Base-by-base conservation (phyloP, 2,797 vertebrate species). In the Tinamus major region DNA sequence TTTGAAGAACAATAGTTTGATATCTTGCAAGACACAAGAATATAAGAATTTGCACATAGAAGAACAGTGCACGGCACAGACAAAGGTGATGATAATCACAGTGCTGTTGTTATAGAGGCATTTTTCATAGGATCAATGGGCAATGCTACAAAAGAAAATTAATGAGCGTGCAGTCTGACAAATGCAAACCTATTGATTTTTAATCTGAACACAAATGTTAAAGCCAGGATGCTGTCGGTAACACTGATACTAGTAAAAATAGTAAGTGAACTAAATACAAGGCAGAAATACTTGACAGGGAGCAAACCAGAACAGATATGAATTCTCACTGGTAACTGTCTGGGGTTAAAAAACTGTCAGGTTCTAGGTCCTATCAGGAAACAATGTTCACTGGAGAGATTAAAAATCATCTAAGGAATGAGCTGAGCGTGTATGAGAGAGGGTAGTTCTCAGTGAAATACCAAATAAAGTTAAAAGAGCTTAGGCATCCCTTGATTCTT, bases 141-240 rank as follows among this genome's bases (percentile, higher is more conserved):
- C 62, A 83, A 29, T 19, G 21, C 20, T 55, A 79, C 48, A 62
- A 55, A 80, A 87, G 29, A 89, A 92, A 85, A 89, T 49, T 83
- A 85, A 76, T 67, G 51, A 91, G 42, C 37, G 31, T 16, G 46
- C 26, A 89, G 81, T 59, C 75, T 89, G 69, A 83, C 29, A 95
- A 92, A 92, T 44, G 76, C 26, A 87, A 89, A 83, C 10, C 29
- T 71, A 89, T 72, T 93, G 33, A 91, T 85, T 85, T 91, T 93
- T 91, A 76, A 93, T 91, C 49, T 68, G 19, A 46, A 83, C 49
- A 87, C 18, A 89, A 89, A 92, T 51, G 41, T 49, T 85, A 75
- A 87, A 85, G 61, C 35, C 19, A 69, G 85, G 72, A 65, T 9
- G 20, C 9, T 78, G 29, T 82, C 72, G 80, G 29, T 31, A 41